A percentile compares a stretch with the other conserved stretches of the same genome.
Conservation (phyloP, 2,888 invertebrate species). For the Girardia tigrina region DNA sequence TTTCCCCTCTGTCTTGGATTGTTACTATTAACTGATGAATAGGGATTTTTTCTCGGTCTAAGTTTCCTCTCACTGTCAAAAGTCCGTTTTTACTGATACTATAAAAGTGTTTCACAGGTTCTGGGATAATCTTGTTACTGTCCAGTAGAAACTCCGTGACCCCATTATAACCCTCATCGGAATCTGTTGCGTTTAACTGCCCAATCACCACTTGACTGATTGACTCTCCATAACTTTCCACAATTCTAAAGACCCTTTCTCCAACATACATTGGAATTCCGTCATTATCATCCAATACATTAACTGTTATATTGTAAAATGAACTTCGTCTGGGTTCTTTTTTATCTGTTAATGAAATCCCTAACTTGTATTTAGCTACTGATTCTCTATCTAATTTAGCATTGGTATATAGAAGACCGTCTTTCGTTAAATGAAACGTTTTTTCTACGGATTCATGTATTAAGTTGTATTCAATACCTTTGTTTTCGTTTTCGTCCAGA, state of each 20-base stretch:
- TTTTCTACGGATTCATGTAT: not conserved
- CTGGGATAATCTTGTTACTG: not conserved
- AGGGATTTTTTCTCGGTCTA: constrained; percentile 29
- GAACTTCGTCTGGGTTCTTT: not conserved
- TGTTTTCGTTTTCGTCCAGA: constrained; percentile 1
- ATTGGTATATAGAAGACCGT: constrained; percentile 23
- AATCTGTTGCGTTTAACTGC: constrained; percentile 26
- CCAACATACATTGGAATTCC: constrained; percentile 28
- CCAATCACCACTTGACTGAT: not conserved
- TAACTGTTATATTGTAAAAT: constrained; percentile 24
- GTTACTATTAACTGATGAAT: constrained; percentile 25
- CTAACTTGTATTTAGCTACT: not conserved
- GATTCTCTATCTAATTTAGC: constrained; percentile 26
- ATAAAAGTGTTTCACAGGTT: not conserved
- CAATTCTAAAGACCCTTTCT: constrained; percentile 26
- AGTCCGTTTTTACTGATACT: constrained; percentile 21
- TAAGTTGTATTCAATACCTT: not conserved
- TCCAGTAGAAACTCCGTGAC: constrained; percentile 17
- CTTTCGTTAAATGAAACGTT: not conserved
- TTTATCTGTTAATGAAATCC: not conserved
- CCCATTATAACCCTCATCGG: constrained; percentile 24
- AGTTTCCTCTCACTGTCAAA: constrained; percentile 21
- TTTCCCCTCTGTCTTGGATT: constrained; percentile 24
- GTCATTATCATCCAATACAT: constrained; percentile 29
- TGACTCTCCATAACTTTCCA: constrained; percentile 17